Base-by-base conservation (phyloP, 2,113 vertebrate genomes). In the Epinephelus lanceolatus region DNA sequence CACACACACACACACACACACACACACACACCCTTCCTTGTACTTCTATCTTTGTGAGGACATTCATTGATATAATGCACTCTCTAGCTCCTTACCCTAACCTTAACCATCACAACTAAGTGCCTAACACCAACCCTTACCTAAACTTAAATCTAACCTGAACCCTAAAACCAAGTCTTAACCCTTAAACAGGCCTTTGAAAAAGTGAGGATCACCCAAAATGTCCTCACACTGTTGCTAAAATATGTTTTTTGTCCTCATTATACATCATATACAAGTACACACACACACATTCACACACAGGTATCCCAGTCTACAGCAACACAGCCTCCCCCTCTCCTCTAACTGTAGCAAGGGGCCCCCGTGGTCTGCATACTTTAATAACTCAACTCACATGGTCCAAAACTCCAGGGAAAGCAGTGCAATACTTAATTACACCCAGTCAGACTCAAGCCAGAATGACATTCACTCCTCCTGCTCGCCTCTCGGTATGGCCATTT, bases 301-400 rank as follows among this genome's bases (percentile, higher is more conserved):
- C 85, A 92, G 84, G 91, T 89, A 85, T 74, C 65, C 66, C 52
- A 71, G 84, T 77, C 61, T 25, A 61, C 27, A 89, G 61, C 68
- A 68, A 37, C 78, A 84, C 55, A 68, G 67, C 76, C 55, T 76
- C 73, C 53, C 40, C 53, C 66, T 68, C 59, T 85, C 78, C 87
- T 78, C 66, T 37, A 65, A 81, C 80, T 88, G 81, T 69, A 86
- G 84, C 66, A 55, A 82, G 86, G 92, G 89, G 88, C 92, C 90
- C 85, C 90, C 56, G 76, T 86, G 88, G 86, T 91, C 88, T 90
- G 77, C 93, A 93, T 93, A 91, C 83, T 94, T 93, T 92, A 94
- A 92, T 92, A 91, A 91, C 90, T 92, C 80, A 86, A 85, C 86
- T 93, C 90, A 92, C 88, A 90, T 93, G 91, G 76, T 90, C 62